Evolutionary conservation across 2,113 vertebrate species (phyloP).

Genomic region (Oxyruncus cristatus): DNA sequence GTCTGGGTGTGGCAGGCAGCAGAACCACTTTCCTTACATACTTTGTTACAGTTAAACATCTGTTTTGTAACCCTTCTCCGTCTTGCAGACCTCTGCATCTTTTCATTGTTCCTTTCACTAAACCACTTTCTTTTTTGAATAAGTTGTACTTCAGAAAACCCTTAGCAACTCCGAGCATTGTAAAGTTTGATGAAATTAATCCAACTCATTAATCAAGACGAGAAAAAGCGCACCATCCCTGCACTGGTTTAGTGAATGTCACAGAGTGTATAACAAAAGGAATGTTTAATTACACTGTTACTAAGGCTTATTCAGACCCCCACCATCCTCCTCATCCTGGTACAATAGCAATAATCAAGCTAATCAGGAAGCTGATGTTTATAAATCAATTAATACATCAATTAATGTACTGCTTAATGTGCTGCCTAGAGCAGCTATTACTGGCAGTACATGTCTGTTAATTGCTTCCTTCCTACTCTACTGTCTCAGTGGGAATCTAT

Average conservation of each 20-base stretch:
- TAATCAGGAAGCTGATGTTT: conserved; percentile 51
- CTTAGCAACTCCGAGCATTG: neutral
- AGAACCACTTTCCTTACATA: neutral
- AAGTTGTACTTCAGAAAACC: neutral
- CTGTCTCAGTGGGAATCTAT: neutral
- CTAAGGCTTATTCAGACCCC: neutral
- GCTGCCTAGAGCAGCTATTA: conserved; percentile 47
- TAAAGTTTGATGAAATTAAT: conserved; percentile 1
- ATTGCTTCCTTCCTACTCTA: conserved; percentile 38
- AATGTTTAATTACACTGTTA: conserved; percentile 40
- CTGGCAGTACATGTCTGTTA: conserved; percentile 8
- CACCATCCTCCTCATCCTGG: neutral
- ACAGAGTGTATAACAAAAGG: neutral
- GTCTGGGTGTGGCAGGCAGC: neutral
- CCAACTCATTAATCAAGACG: neutral
- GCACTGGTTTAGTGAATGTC: neutral
- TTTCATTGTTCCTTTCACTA: neutral
- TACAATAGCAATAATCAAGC: conserved; percentile 34
- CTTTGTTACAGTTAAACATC: neutral
- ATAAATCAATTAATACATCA: conserved; percentile 65
- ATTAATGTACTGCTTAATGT: conserved; percentile 55
- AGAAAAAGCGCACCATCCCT: neutral
- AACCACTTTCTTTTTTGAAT: neutral
- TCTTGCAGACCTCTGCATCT: neutral
- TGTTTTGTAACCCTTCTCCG: neutral